phyloP scores from a whole-genome alignment of 2,888 invertebrate genomes.

The Eledona agricola region DNA sequence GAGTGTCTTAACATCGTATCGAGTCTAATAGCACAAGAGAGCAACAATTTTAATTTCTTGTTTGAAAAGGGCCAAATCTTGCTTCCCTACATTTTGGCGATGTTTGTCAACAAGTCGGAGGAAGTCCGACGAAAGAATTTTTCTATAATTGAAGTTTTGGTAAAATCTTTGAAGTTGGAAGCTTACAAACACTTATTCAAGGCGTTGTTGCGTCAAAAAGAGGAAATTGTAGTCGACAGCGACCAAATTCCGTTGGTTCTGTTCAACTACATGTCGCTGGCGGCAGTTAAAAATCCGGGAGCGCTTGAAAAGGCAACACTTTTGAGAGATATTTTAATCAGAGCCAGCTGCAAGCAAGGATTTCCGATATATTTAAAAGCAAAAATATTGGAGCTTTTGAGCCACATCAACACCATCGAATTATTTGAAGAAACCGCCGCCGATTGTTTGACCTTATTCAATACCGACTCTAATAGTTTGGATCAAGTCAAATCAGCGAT shows the following conservation, averaged over 20 bases:
- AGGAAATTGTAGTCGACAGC: constrained; percentile 72
- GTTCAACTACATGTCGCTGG: constrained; percentile 67
- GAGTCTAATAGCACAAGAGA: constrained; percentile 29
- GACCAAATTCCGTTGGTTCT: constrained; percentile 73
- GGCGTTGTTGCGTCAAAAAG: constrained; percentile 44
- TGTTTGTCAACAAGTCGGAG: constrained; percentile 27
- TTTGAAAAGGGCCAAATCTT: constrained; percentile 10
- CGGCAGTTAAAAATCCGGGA: constrained; percentile 56
- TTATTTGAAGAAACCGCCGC: constrained; percentile 50
- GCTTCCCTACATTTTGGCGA: constrained; percentile 34
- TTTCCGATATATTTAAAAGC: constrained; percentile 62
- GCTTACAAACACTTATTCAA: constrained; percentile 35
- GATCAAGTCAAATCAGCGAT: constrained; percentile 47
- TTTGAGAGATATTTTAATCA: constrained; percentile 49
- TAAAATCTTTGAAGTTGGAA: constrained; percentile 17
- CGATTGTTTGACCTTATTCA: constrained; percentile 46
- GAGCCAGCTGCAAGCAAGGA: constrained; percentile 57
- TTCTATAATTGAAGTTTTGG: constrained; percentile 27
- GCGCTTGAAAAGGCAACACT: constrained; percentile 51
- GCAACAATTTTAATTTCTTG: constrained; percentile 14
- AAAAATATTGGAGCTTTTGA: constrained; percentile 59
- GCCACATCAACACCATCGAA: constrained; percentile 48
- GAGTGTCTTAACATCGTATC: constrained; percentile 30
- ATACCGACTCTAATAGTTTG: constrained; percentile 38
- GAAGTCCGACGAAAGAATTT: constrained; percentile 27